phyloP scores from a whole-genome alignment of 2,113 vertebrate genomes.

The Epinephelus moara region DNA sequence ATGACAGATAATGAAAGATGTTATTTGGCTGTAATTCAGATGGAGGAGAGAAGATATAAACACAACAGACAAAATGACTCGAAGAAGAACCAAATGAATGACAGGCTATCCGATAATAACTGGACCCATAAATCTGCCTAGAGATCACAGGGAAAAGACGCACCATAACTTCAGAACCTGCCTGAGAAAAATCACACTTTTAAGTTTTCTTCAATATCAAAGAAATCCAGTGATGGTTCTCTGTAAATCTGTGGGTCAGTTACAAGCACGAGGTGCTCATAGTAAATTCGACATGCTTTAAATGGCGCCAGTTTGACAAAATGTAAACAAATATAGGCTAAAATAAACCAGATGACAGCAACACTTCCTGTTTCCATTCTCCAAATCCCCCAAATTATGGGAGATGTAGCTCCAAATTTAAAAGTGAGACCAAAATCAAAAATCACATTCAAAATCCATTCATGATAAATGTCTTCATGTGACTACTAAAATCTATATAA shows the following conservation, averaged over 20 bases:
- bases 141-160: too few relatives aligned
- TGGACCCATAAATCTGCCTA: too few relatives aligned
- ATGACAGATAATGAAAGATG: too few relatives aligned
- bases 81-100: too few relatives aligned
- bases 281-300: background rate
- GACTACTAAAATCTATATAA: background rate
- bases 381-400: too few relatives aligned
- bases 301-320: background rate
- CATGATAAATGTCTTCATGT: background rate
- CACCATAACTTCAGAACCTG: background rate
- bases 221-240: background rate
- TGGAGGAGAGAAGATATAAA: too few relatives aligned
- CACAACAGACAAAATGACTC: too few relatives aligned
- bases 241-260: too few relatives aligned
- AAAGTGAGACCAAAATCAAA: too few relatives aligned
- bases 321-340: background rate
- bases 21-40: too few relatives aligned
- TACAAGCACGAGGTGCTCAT: background rate
- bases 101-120: too few relatives aligned
- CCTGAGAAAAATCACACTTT: background rate
- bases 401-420: too few relatives aligned
- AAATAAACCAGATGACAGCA: background rate
- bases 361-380: background rate
- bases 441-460: background rate
- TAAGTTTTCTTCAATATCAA: background rate